Evolutionary conservation across 2,113 vertebrate species (phyloP).

Genomic region (Elephas maximus): DNA sequence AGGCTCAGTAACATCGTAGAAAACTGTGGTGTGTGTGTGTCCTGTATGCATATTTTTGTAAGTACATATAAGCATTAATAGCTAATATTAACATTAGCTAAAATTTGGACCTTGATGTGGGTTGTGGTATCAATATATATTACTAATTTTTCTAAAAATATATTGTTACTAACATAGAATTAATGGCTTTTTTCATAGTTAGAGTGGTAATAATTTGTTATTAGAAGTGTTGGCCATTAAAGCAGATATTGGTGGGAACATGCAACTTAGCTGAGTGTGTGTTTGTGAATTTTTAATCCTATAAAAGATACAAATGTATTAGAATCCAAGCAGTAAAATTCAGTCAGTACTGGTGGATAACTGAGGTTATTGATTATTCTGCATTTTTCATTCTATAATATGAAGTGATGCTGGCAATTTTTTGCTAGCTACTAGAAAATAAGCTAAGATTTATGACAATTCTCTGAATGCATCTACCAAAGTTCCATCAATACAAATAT

Average conservation of each 20-base stretch:
- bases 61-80: neutral
- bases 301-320: neutral
- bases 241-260: neutral
- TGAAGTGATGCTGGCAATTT: neutral
- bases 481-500: neutral
- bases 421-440: slow-evolving; percentile 31
- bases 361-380: slow-evolving; percentile 25
- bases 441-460: slow-evolving; percentile 13
- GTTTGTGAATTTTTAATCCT: slow-evolving; percentile 1
- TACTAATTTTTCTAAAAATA: neutral
- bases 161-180: neutral
- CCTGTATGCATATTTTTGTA: neutral
- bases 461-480: neutral
- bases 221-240: neutral
- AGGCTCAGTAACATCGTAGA: neutral
- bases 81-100: neutral
- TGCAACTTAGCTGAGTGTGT: neutral
- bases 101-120: slow-evolving; percentile 19
- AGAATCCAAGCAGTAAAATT: neutral
- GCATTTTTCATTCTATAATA: neutral
- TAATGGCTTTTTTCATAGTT: neutral
- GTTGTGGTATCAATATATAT: neutral
- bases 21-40: neutral
- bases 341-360: neutral
- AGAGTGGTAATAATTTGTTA: neutral